Conservation (phyloP, 2,888 invertebrate species). For the Drosophila picticornis region DNA sequence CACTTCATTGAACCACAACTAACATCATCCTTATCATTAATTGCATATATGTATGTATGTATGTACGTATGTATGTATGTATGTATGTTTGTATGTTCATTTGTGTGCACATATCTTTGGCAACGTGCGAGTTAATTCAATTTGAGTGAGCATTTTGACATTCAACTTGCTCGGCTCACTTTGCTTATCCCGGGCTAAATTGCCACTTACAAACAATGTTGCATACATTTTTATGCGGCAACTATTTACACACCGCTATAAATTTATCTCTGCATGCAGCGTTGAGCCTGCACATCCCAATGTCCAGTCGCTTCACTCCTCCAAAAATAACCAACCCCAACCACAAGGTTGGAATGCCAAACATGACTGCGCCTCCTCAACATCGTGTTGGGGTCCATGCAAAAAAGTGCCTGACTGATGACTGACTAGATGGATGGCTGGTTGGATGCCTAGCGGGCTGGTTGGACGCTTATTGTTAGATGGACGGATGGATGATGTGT, state of each 20-base stretch:
- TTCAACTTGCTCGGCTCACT: conserved; percentile 12
- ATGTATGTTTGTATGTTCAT: not conserved
- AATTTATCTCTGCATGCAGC: conserved; percentile 55
- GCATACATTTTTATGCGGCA: conserved; percentile 74
- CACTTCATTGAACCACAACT: not conserved
- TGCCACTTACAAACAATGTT: conserved; percentile 79
- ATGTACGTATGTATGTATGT: not conserved
- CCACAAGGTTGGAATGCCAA: conserved; percentile 32
- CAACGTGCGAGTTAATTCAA: conserved; percentile 32
- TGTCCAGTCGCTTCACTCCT: not conserved
- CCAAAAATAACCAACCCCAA: not conserved
- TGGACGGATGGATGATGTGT: conserved; percentile 79
- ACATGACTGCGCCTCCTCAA: conserved; percentile 35
- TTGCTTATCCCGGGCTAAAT: conserved; percentile 42
- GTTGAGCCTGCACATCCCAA: conserved; percentile 30
- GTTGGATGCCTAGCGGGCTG: conserved; percentile 40
- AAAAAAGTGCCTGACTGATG: conserved; percentile 67
- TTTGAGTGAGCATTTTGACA: conserved; percentile 25
- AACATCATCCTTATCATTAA: conserved; percentile 13
- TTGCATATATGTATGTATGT: not conserved
- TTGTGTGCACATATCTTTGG: conserved; percentile 2
- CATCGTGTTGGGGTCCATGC: conserved; percentile 37
- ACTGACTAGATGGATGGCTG: conserved; percentile 64
- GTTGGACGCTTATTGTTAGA: conserved; percentile 77
- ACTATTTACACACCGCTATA: conserved; percentile 77